Base-by-base conservation (phyloP, 2,113 vertebrate species). In the Syrmaticus mikado region DNA sequence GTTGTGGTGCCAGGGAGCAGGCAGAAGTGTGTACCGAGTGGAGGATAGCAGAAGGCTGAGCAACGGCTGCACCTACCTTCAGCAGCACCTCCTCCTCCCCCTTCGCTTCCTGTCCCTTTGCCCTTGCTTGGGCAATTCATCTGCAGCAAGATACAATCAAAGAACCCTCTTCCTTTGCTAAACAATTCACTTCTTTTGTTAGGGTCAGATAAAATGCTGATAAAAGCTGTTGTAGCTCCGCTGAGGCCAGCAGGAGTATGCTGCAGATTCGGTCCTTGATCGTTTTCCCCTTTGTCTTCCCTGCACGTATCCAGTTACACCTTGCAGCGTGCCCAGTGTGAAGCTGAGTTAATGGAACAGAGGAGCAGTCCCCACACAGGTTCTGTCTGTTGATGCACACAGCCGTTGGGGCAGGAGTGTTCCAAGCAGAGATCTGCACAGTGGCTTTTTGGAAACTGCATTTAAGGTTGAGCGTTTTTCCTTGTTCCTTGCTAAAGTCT, bases 41-140 rank as follows among this genome's bases (percentile, higher is more conserved):
- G 41, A 76, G 64, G 38, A 67, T 53, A 92, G 58, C 64, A 68
- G 58, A 85, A 46, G 84, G 72, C 93, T 87, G 3, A 80, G 45
- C 71, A 48, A n/a, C 17, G 3, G 75, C 89, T 93, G 87, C 85
- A 71, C 85, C 68, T 94, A 81, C 93, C 93, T 94, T 93, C 75
- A 89, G 85, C 85, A 92, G 87, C 84, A 82, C 65, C 88, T 91
- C 81, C 65, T 94, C 94, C 93, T 80, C 94, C 95, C 95, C 72
- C 89, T 75, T 75, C 6, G 8, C 87, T 94, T 94, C 95, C 91
- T 92, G 95, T 94, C 91, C 95, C 93, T 97, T 96, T 96, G 93
- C 93, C 92, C 93, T 97, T 96, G 90, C 90, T 96, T 96, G 90
- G 93, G 94, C 94, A 96, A 97, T 94, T 95, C 41, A 48, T 92